Evolutionary conservation across 1,140 invertebrate genomes (phyloP), one percentile per base, ranked within the genome.

Genomic region (Scaptomyza graminum): DNA sequence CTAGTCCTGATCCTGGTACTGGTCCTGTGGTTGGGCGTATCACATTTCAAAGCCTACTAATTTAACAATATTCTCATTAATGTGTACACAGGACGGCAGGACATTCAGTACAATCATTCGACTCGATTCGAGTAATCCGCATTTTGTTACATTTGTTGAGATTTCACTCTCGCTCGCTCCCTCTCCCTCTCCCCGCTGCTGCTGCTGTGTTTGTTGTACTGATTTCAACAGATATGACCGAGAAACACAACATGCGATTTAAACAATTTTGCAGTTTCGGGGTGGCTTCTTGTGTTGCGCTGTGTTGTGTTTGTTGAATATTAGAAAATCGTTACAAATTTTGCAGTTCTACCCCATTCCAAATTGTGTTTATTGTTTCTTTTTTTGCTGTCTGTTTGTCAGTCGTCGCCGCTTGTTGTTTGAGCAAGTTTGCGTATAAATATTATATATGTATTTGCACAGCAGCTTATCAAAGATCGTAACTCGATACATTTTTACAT

Each of bases 11-110:
- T 34, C 34, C 39, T 11, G 9, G 9, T 13, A 41, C 15, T 8
- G 37, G 22, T 63, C 41, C 80, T 90, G 83, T 90, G 88, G 89
- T 90, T 79, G 83, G 80, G 77, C 83, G 74, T 90, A 90, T 90
- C 89, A 89, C 89, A 90, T 90, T 90, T 90, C 89, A 90, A 88
- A 90, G 89, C 80, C 89, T 79, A 83, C 83, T 90, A 90, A 90
- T 90, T 90, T 90, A 90, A 90, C 89, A 90, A 90, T 90, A 90
- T 90, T 90, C 89, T 90, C 89, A 90, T 90, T 90, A 90, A 90
- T 90, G 84, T 79, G 80, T 84, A 63, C 84, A 84, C 65, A 71
- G 70, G 70, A n/a, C 57, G 52, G 59, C 59, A 43, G 25, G 39
- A 55, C 63, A 37, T 37, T 11, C 37, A 41, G 37, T 39, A 39